These are phyloP conservation scores for Coptodon bakossiorum DNA, from an alignment of 2,113 vertebrate species.

Conservation along the genomic window DNA sequence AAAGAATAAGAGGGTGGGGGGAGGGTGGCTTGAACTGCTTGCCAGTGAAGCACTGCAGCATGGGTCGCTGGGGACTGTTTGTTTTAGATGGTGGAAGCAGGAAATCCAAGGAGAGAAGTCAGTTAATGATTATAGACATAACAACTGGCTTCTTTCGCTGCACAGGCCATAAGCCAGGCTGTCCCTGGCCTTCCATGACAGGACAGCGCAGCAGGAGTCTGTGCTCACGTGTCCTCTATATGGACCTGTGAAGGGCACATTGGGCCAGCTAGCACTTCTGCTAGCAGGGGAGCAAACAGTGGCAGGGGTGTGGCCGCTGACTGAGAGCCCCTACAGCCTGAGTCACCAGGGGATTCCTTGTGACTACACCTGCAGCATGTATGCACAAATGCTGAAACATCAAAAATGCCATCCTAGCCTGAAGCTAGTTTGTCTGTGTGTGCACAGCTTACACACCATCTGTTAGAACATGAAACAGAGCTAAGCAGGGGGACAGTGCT, in stretches of 20 bases:
- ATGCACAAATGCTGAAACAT: constrained; percentile 51
- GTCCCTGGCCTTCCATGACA: constrained; percentile 30
- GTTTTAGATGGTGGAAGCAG: constrained; percentile 66
- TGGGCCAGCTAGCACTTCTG: neutral
- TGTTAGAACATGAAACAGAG: constrained; percentile 14
- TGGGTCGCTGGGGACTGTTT: constrained; percentile 51
- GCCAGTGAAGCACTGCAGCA: constrained; percentile 26
- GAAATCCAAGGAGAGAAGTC: constrained; percentile 67
- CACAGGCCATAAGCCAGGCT: constrained; percentile 23
- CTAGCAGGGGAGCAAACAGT: constrained; percentile 8
- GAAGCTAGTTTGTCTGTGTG: constrained; percentile 15
- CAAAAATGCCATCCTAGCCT: constrained; percentile 20
- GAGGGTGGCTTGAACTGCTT: constrained; percentile 24
- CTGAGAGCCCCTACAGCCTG: neutral
- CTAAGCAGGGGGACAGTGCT: neutral
- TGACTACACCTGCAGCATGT: constrained; percentile 21
- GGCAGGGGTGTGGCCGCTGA: neutral
- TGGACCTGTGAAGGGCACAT: constrained; percentile 48
- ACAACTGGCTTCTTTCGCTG: constrained; percentile 60
- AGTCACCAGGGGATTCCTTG: constrained; percentile 57
- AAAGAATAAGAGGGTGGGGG: constrained; percentile 38
- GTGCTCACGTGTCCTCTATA: constrained; percentile 29
- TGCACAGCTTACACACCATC: constrained; percentile 11
- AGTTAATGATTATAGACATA: constrained; percentile 72
- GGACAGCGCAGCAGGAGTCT: neutral